phyloP scores from a whole-genome alignment of 2,113 vertebrate genomes.

The Sciurus niger region DNA sequence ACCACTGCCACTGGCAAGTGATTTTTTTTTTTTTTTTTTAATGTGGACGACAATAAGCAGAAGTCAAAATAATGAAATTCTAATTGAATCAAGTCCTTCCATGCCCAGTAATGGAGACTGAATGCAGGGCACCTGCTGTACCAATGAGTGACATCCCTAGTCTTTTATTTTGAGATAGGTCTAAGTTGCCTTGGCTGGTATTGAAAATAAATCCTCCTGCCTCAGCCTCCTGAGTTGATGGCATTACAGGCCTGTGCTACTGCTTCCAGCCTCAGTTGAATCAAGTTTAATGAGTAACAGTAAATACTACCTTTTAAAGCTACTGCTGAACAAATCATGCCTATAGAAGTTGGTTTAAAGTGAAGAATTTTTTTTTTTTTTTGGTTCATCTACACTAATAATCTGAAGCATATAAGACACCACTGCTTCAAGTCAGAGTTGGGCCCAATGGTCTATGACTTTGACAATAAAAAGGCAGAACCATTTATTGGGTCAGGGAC shows the following conservation, averaged over 20 bases:
- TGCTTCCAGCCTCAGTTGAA: background rate
- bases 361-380: background rate
- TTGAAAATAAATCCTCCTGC: too few relatives aligned
- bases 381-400: constrained; percentile 19
- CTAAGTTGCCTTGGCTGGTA: too few relatives aligned
- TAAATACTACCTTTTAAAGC: constrained; percentile 50
- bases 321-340: background rate
- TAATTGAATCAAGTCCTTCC: background rate
- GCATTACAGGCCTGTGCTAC: too few relatives aligned
- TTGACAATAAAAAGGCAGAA: constrained; percentile 71
- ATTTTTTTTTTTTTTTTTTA: constrained; percentile 54
- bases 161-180: too few relatives aligned
- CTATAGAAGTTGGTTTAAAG: constrained; percentile 43
- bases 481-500: constrained; percentile 58
- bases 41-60: background rate
- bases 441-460: background rate
- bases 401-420: background rate
- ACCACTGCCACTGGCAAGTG: background rate
- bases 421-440: background rate
- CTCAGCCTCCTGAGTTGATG: too few relatives aligned
- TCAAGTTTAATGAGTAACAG: constrained; percentile 52
- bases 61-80: constrained; percentile 38
- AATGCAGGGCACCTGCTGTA: too few relatives aligned
- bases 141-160: too few relatives aligned
- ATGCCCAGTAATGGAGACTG: too few relatives aligned